These are phyloP conservation scores for Sceloporus undulatus DNA, from an alignment of 2,113 vertebrate species.

Conservation along the genomic window DNA sequence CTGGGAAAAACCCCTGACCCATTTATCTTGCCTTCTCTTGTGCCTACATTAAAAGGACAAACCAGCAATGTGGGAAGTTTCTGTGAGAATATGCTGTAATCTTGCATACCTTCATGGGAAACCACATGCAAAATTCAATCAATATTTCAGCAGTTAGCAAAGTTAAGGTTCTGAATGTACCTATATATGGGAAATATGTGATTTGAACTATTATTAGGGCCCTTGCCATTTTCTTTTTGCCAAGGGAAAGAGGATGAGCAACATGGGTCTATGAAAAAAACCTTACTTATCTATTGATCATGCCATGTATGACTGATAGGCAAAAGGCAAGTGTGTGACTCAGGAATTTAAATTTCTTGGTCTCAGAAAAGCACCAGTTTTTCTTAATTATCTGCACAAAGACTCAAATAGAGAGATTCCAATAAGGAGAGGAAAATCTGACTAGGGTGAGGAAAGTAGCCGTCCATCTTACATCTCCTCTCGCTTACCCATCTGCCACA, in stretches of 20 bases:
- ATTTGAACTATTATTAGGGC: not conserved
- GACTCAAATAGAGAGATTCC: not conserved
- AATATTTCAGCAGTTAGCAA: not conserved
- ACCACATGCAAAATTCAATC: too few relatives aligned
- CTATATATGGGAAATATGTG: not conserved
- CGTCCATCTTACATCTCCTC: not conserved
- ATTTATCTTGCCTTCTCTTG: not conserved
- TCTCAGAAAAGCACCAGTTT: conserved; percentile 2
- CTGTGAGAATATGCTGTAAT: not conserved
- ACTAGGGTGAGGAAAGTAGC: not conserved
- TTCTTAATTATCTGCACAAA: not conserved
- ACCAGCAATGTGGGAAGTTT: not conserved
- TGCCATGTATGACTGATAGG: conserved; percentile 16
- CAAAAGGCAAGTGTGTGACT: conserved; percentile 42
- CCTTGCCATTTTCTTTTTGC: not conserved
- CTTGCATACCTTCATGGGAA: not conserved
- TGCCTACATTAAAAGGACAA: not conserved
- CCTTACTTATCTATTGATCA: conserved; percentile 52
- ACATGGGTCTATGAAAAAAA: not conserved
- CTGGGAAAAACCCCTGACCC: not conserved
- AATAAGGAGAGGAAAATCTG: not conserved
- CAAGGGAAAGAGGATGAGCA: not conserved
- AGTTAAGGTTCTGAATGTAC: too few relatives aligned
- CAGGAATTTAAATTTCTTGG: not conserved
- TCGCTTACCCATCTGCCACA: conserved; percentile 1